Evolutionary conservation across 1,140 invertebrate species (phyloP).

Genomic region (Samia ricini): DNA sequence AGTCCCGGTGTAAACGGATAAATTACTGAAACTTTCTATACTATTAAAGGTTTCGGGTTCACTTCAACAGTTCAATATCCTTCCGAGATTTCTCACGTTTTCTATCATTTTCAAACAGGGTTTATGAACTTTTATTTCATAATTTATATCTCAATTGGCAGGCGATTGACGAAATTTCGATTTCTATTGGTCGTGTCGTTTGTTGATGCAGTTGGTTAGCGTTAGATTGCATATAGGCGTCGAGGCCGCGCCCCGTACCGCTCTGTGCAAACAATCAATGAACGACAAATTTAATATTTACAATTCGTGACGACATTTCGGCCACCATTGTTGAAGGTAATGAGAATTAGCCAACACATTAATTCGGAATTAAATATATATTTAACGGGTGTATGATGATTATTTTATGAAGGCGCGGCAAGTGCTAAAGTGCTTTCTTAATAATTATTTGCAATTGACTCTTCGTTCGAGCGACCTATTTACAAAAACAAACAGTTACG

Average conservation of each 20-base stretch:
- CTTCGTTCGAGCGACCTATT: not conserved
- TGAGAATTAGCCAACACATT: not conserved
- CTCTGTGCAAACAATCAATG: conserved; percentile 45
- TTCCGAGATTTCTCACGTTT: not conserved
- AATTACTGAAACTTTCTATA: no score
- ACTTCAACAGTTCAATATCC: no score
- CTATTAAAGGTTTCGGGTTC: no score
- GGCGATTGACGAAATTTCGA: not conserved
- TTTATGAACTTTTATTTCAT: not conserved
- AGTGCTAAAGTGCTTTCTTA: not conserved
- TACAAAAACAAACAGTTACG: not conserved
- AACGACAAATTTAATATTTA: conserved; percentile 36
- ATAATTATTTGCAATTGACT: not conserved
- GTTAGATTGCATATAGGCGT: conserved; percentile 23
- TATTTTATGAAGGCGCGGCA: not conserved
- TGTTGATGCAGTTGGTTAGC: conserved; percentile 13
- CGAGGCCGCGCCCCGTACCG: conserved; percentile 33
- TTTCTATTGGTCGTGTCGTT: conserved; percentile 1
- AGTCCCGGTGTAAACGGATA: no score
- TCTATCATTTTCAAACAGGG: no score
- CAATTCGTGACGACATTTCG: conserved; percentile 12
- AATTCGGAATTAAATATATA: not conserved
- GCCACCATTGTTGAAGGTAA: not conserved
- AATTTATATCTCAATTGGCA: conserved; percentile 7
- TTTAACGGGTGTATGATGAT: not conserved